Evolutionary conservation across 64 coral and sea anemone species (phyloP).

Genomic region (Hydrozoanthus tunicans): DNA sequence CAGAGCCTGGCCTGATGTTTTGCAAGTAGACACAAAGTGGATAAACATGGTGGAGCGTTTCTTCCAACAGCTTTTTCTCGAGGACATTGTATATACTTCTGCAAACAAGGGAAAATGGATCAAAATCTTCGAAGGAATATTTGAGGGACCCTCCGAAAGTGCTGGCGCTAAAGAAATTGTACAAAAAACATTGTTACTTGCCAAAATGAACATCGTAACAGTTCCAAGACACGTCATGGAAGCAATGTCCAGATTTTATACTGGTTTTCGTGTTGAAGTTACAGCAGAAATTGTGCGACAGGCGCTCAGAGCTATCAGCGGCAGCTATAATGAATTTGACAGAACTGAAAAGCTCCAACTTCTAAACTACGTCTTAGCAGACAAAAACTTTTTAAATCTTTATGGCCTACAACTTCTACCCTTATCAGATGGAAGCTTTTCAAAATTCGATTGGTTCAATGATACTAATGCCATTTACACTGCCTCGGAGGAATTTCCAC

Average conservation of each 20-base stretch:
- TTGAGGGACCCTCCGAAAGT: conserved; percentile 47
- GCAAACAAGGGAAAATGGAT: conserved; percentile 66
- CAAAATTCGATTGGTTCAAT: conserved; percentile 1
- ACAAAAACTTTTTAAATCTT: conserved; percentile 56
- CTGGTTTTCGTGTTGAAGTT: not conserved
- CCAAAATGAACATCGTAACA: conserved; percentile 51
- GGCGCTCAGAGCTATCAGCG: conserved; percentile 2
- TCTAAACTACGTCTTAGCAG: conserved; percentile 62
- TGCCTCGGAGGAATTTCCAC: conserved; percentile 52
- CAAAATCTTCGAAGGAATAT: conserved; percentile 42
- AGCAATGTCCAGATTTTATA: conserved; percentile 7
- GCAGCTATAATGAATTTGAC: conserved; percentile 4
- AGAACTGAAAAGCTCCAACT: conserved; percentile 59
- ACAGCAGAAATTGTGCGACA: conserved; percentile 30
- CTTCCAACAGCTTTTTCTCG: conserved; percentile 15
- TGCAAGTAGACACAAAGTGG: conserved; percentile 64
- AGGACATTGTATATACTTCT: conserved; percentile 51
- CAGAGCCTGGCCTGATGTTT: conserved; percentile 71
- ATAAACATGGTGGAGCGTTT: conserved; percentile 56
- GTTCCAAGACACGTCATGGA: conserved; percentile 63
- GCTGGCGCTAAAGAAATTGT: conserved; percentile 25
- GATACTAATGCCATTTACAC: conserved; percentile 41
- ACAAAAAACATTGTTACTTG: conserved; percentile 17
- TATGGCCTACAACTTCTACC: conserved; percentile 59
- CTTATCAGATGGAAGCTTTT: conserved; percentile 41